Base-by-base conservation (phyloP, 2,797 vertebrate species). In the Melanotaenia pygmaea region DNA sequence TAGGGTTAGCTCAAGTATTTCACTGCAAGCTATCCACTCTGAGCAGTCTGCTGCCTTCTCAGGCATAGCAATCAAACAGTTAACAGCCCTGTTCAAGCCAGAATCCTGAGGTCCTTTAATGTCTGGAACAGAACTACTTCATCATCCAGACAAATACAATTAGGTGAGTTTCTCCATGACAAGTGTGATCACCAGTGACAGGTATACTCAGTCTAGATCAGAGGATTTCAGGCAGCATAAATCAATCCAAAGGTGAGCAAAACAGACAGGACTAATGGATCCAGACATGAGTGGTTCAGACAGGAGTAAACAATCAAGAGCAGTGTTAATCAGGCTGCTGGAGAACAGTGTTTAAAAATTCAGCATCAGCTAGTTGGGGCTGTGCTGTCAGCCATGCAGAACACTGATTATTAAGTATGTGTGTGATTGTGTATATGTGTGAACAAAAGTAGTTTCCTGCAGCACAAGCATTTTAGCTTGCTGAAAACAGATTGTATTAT, bases 121-220 rank as follows among this genome's bases (percentile, higher is more conserved):
- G 83, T 89, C 77, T 86, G 74, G 59, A 78, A 59, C 72, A 82
- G 79, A 74, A 81, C 81, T 81, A 91, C 90, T 93, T 91, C 79
- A 93, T 92, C 91, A 91, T 90, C 68, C 64, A 75, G 86, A 86
- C 89, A 89, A 90, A 91, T 79, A 83, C 82, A 86, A 90, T 91
- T 89, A 90, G 64, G 62, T 64, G 72, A 81, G 76, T 79, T 89
- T 86, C 79, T 79, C 81, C 59, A 64, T 86, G 87, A 84, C 86
- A 86, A 73, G 82, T 76, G 86, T 90, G 88, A 92, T 91, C 79
- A 82, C 69, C 70, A 71, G 64, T 83, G 88, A 84, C 88, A 88
- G 86, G 81, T 74, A 80, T 83, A 87, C 91, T 92, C 88, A 84
- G 86, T 88, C 80, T 75, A 81, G 78, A 91, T 91, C 87, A 88